phyloP scores from a whole-genome alignment of 30 jellyfish, hydroid and myxozoan species.

The Aurelia sp. region DNA sequence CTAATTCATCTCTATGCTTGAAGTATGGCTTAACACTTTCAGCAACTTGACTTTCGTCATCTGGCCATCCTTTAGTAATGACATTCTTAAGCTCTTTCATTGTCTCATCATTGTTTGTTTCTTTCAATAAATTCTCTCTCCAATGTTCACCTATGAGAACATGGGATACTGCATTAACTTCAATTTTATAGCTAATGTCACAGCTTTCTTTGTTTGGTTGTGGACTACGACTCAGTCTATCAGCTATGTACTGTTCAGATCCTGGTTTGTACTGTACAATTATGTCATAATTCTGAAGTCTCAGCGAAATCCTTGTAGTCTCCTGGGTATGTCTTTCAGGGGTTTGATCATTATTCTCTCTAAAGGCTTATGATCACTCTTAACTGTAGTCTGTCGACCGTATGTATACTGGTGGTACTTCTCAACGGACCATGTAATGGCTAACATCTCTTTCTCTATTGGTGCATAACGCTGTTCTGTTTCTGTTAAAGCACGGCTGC shows the following conservation, averaged over 20 bases:
- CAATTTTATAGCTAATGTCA: constrained; percentile 28
- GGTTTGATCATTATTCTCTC: constrained; percentile 47
- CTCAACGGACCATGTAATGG: constrained; percentile 16
- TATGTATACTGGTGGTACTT: constrained; percentile 45
- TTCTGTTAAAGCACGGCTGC: constrained; percentile 31
- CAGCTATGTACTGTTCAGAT: constrained; percentile 65
- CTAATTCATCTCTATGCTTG: no score
- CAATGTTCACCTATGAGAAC: constrained; percentile 71
- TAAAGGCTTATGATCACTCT: constrained; percentile 51
- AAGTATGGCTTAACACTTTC: no score
- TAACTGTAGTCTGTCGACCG: constrained; percentile 42
- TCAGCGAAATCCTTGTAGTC: constrained; percentile 40
- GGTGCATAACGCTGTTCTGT: constrained; percentile 56
- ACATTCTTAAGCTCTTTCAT: no score
- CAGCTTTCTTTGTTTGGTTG: constrained; percentile 45
- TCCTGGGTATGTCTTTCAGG: constrained; percentile 33
- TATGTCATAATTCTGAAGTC: constrained; percentile 60
- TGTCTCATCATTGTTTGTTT: no score
- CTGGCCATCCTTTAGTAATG: no score
- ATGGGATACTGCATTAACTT: constrained; percentile 39
- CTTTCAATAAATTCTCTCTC: no score
- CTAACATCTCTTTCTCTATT: constrained; percentile 44
- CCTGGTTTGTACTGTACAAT: constrained; percentile 67
- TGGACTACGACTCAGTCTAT: constrained; percentile 56
- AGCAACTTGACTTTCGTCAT: no score